Evolutionary conservation across 2,888 invertebrate species (phyloP), one percentile per base, ranked within the genome.

Genomic region (Saturnia pavonia): DNA sequence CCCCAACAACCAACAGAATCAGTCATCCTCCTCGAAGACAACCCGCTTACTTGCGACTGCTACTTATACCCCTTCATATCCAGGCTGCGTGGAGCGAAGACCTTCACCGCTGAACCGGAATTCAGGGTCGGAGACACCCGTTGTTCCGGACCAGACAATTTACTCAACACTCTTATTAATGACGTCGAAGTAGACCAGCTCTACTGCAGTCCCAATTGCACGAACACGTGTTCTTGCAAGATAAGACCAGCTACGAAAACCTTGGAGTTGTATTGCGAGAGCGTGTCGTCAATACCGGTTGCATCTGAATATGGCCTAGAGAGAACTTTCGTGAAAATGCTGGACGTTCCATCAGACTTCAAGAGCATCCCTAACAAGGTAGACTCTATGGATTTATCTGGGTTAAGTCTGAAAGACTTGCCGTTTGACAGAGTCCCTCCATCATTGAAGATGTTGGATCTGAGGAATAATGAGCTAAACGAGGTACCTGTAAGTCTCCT

Each of bases 31-130:
- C 73, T 79, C 1, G 75, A 71, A 19, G 27, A 73, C 12, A 79
- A 79, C 60, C 79, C 79, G 0, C 74, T 74, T 68, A n/a, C 43
- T 27, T 79, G 79, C 71, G 75, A 79, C 72, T 79, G 79, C 51
- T 3, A 34, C 1, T 57, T 78, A 7, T 75, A 71, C 73, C 7
- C 68, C 1, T 66, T 77, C 27, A 67, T 74, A 14, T 45, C 42
- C 1, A 16, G 71, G 11, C 66, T 76, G 6, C n/a, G 65, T 1
- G 74, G 73, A 0, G 27, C 60, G 3, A 63, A 60, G 40, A 71
- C 73, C 1, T 1, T 71, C n/a, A 22, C 72, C 11, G 48, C 65
- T 0, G 68, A 73, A 11, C 72, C 72, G 0, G 22, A 25, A 1
- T 54, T 74, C 8, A 60, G 67, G 0, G n/a, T 72, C 0, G 69